Base-by-base conservation (phyloP, 1,140 invertebrate genomes). In the Laupala kohalensis region DNA sequence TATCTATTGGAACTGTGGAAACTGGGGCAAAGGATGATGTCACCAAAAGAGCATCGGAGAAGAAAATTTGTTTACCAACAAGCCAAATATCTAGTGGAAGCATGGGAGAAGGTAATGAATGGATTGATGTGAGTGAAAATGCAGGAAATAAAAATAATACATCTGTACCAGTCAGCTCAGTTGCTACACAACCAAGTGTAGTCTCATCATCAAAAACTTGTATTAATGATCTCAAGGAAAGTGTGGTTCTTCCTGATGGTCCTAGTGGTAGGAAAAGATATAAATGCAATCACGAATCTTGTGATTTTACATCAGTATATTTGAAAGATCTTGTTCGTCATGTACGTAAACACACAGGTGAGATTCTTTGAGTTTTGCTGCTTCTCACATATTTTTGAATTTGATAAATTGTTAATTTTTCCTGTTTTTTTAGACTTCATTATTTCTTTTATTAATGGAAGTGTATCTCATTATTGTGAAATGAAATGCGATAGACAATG, bases 271-370 rank as follows among this genome's bases (percentile, higher is more conserved):
- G 68, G 53, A 77, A 75, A 64, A 65, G 67, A 63, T 71, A 74
- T 63, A 63, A 71, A 0, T 79, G 78, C 72, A 66, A 73, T 0
- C 74, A 77, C n/a, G 67, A 70, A 24, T 72, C 70, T 9, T 81
- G 80, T 71, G 70, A 72, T 6, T 81, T 79, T 67, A 67, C 73
- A 9, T 78, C 78, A 2, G 71, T 73, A 3, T 79, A 78, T 53
- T 67, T 73, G 6, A 81, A 79, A 69, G 78, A 81, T 74, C 72
- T 81, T 15, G 66, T 75, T 19, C 71, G 80, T 23, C 80, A 81
- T 69, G 77, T 76, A 69, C 75, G 79, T 67, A 77, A 74, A 66
- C 80, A 81, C 70, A 80, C 80, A 69, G 76, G 75, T 75, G 75
- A 71, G 53, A 25, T 67, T 72, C 70, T 62, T 72, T 68, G 53